Conservation (phyloP, 1,140 invertebrate genomes). For the Ptiloglossa arizonensis region DNA sequence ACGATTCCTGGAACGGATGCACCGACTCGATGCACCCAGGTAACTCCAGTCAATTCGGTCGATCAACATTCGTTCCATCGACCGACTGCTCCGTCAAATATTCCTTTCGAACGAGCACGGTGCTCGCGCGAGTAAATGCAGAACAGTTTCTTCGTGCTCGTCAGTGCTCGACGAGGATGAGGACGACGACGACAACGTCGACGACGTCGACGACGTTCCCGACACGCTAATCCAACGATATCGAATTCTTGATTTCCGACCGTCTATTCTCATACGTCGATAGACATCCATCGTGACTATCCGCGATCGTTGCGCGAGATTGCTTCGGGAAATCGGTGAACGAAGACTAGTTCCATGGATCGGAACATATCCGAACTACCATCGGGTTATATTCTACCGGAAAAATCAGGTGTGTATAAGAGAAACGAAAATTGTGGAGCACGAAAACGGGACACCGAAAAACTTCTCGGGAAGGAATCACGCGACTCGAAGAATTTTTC, state of each 20-base stretch:
- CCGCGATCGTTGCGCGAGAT: not conserved
- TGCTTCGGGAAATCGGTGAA: not conserved
- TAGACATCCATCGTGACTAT: not conserved
- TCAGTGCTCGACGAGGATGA: not conserved
- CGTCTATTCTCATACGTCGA: not conserved
- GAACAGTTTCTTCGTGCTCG: conserved; percentile 23
- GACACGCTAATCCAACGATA: conserved; percentile 32
- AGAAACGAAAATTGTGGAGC: too few species aligned
- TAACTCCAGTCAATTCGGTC: conserved; percentile 57
- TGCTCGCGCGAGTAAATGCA: conserved; percentile 22
- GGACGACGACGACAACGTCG: too few species aligned
- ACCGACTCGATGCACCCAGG: conserved; percentile 25
- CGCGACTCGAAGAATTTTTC: too few species aligned
- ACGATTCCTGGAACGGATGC: conserved; percentile 36
- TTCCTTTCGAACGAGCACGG: conserved; percentile 22
- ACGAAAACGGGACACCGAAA: too few species aligned
- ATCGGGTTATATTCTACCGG: too few species aligned
- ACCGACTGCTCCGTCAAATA: conserved; percentile 40
- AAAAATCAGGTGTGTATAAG: too few species aligned
- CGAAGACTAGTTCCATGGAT: not conserved
- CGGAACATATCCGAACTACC: not conserved
- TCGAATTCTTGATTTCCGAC: conserved; percentile 36
- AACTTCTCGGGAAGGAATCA: too few species aligned
- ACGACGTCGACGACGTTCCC: conserved; percentile 1
- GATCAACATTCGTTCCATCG: conserved; percentile 62